A percentile compares a stretch with the other conserved stretches of the same genome.
These are phyloP conservation scores for Amphiprion percula DNA, from an alignment of 2,113 vertebrate genomes.

Conservation along the genomic window DNA sequence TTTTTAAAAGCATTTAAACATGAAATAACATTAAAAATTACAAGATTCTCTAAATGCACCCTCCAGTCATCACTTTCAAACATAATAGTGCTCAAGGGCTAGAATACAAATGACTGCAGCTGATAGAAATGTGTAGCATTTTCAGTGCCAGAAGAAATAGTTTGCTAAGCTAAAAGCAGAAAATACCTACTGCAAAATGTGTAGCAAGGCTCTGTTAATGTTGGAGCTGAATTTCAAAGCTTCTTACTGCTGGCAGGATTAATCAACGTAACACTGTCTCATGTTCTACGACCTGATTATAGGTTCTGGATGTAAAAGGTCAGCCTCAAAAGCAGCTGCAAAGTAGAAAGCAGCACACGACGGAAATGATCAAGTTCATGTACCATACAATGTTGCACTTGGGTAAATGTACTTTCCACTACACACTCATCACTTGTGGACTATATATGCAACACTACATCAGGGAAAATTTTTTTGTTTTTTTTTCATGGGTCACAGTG, in stretches of 20 bases:
- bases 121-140: too few species aligned
- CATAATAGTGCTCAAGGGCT: neutral
- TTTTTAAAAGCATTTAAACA: neutral
- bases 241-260: too few species aligned
- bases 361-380: neutral
- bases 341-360: neutral
- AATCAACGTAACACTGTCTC: too few species aligned
- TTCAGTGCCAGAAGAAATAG: neutral
- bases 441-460: neutral
- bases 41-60: neutral
- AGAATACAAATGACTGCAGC: too few species aligned
- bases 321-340: neutral
- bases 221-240: neutral
- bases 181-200: too few species aligned
- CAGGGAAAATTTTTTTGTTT: neutral
- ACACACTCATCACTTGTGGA: neutral
- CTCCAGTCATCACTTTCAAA: neutral
- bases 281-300: too few species aligned
- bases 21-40: neutral
- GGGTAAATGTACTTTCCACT: neutral
- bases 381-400: neutral
- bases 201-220: neutral
- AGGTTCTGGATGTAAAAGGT: too few species aligned
- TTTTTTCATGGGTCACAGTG: slow-evolving; percentile 48
- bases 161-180: neutral